Percentiles rank a stretch among this genome's conserved stretches.
Evolutionary conservation across 2,888 invertebrate genomes (phyloP).

Genomic region (Papilio protenor): DNA sequence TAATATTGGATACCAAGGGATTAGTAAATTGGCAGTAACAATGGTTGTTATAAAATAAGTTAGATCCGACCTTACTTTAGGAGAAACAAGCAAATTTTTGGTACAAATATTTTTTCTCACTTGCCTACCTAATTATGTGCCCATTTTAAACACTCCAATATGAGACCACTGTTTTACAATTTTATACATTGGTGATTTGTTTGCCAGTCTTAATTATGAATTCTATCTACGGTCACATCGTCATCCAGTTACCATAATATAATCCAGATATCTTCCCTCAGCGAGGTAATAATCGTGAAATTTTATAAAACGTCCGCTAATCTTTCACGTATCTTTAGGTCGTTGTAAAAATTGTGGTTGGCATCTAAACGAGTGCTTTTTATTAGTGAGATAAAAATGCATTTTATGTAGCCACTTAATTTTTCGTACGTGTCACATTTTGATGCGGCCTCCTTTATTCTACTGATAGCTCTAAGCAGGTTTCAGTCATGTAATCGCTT

Average conservation of each 20-base stretch:
- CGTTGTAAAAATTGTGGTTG: constrained; percentile 21
- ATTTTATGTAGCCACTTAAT: constrained; percentile 37
- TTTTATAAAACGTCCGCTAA: constrained; percentile 14
- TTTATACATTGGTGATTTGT: background rate
- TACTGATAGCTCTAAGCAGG: constrained; percentile 39
- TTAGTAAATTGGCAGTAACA: background rate
- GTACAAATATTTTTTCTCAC: background rate
- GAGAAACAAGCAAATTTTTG: background rate
- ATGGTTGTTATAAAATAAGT: background rate
- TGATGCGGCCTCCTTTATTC: constrained; percentile 38
- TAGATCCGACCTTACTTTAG: background rate
- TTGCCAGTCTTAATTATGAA: background rate
- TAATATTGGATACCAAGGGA: background rate
- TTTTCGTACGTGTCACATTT: constrained; percentile 37
- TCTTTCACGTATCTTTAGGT: constrained; percentile 10
- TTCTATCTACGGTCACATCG: background rate
- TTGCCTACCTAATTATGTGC: too few species aligned
- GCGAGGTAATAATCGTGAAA: background rate
- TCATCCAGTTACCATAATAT: background rate
- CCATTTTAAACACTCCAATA: background rate
- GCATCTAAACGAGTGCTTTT: constrained; percentile 33
- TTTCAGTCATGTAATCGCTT: constrained; percentile 34
- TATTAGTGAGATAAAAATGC: constrained; percentile 34
- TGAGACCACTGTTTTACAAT: background rate
- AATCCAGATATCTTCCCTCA: background rate